Evolutionary conservation across 2,888 invertebrate genomes (phyloP).

Genomic region (Diarsia brunnea): DNA sequence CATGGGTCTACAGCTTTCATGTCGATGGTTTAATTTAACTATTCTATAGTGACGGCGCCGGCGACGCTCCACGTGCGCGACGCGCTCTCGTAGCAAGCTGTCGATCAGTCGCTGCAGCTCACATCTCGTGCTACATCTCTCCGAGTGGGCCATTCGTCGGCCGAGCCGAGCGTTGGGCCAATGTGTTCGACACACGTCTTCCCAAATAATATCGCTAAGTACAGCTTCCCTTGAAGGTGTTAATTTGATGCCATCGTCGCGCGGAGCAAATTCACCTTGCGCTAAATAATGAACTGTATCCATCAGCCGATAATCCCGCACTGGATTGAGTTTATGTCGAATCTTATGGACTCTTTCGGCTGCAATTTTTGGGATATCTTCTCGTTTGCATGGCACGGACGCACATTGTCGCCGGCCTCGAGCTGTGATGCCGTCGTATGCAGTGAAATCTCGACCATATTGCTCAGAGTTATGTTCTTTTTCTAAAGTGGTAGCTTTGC

Average conservation of each 20-base stretch:
- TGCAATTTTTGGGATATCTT: conserved; percentile 83
- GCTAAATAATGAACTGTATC: conserved; percentile 89
- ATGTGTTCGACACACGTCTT: conserved; percentile 88
- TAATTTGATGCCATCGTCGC: conserved; percentile 87
- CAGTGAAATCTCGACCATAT: conserved; percentile 86
- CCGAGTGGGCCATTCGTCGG: conserved; percentile 80
- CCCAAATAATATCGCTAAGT: conserved; percentile 88
- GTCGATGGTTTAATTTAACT: conserved; percentile 86
- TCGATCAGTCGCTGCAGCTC: conserved; percentile 87
- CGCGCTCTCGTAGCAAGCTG: conserved; percentile 84
- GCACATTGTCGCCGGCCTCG: conserved; percentile 85
- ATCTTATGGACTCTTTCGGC: conserved; percentile 87
- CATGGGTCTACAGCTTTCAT: conserved; percentile 83
- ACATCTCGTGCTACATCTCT: conserved; percentile 80
- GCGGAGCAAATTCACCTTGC: conserved; percentile 88
- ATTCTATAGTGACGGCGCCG: conserved; percentile 87
- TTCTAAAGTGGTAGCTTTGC: conserved; percentile 83
- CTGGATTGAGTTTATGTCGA: conserved; percentile 86
- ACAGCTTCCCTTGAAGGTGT: conserved; percentile 88
- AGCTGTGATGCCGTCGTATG: conserved; percentile 87
- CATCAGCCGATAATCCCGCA: conserved; percentile 87
- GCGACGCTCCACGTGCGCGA: conserved; percentile 86
- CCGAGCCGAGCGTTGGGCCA: conserved; percentile 86
- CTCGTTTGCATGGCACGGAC: conserved; percentile 85
- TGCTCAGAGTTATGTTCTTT: conserved; percentile 88